phyloP scores from a whole-genome alignment of 2,113 vertebrate species.

The Garra rufa region DNA sequence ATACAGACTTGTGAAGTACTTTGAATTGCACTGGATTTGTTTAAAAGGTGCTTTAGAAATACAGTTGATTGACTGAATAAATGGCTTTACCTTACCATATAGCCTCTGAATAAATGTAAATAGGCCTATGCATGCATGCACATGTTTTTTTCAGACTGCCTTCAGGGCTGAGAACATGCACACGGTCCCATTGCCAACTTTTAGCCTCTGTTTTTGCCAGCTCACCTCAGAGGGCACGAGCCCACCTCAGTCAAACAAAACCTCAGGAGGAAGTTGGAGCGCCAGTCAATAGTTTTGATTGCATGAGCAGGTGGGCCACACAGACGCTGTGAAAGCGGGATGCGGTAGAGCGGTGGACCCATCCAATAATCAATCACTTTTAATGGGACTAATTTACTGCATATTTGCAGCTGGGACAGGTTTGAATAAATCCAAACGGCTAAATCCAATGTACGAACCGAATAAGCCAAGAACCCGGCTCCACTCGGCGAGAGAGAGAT shows the following conservation, averaged over 20 bases:
- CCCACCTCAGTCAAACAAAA: conserved; percentile 22
- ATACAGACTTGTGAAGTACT: no score
- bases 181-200: neutral
- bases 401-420: conserved; percentile 27
- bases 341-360: neutral
- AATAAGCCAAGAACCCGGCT: conserved; percentile 14
- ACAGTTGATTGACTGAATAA: neutral
- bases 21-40: neutral
- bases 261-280: conserved; percentile 13
- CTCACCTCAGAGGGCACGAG: conserved; percentile 30
- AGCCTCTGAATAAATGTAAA: neutral
- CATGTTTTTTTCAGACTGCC: neutral
- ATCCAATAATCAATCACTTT: conserved; percentile 40
- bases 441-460: neutral
- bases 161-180: conserved; percentile 1
- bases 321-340: neutral
- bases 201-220: neutral
- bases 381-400: conserved; percentile 42
- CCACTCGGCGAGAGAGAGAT: neutral
- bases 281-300: conserved; percentile 44
- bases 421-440: conserved; percentile 23
- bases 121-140: neutral
- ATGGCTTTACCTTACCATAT: neutral
- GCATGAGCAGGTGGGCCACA: conserved; percentile 32
- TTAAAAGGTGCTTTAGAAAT: neutral